Base-by-base conservation (phyloP, 2,113 vertebrate species). In the Pituophis catenifer region DNA sequence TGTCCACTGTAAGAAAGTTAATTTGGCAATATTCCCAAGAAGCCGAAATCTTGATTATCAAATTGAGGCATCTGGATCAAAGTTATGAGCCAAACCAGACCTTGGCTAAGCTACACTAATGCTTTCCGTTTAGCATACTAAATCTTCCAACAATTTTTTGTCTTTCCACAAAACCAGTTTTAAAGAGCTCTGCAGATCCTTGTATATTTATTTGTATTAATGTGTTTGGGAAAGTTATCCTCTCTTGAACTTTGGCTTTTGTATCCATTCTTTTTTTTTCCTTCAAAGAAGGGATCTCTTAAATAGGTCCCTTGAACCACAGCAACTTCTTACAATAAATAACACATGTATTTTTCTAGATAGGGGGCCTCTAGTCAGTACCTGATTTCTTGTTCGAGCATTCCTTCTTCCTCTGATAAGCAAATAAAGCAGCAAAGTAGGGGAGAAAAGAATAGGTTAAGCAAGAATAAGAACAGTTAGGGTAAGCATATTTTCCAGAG, bases 381-480 rank as follows among this genome's bases (percentile, higher is more conserved):
- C 99, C 99, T 99, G 99, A 97, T 98, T 99, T 97, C 99, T 98
- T 85, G 98, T 98, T 97, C 99, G 99, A 92, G 99, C 98, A 99
- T 99, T 99, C 98, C 99, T 98, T 98, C 99, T 98, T 98, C 99
- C 99, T 99, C 99, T 99, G 99, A 98, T 97, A 98, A 97, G 97
- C 98, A 97, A 97, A 95, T 96, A 98, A 98, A 98, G 98, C 98
- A 97, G 98, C 98, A 98, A 97, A 98, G 98, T 95, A 95, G 98
- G 98, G 75, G 96, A 96, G 98, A 97, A 98, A 97, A 98, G 98
- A 98, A 97, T 95, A 98, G 98, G 98, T 98, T 97, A 98, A 97
- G 98, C 98, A 97, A 98, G 97, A 98, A 96, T 97, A 97, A 98
- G 98, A 98, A 98, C 98, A 97, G 98, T 98, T 98, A 98, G 98